phyloP scores from a whole-genome alignment of 2,113 vertebrate genomes.

The Tenrec ecaudatus region DNA sequence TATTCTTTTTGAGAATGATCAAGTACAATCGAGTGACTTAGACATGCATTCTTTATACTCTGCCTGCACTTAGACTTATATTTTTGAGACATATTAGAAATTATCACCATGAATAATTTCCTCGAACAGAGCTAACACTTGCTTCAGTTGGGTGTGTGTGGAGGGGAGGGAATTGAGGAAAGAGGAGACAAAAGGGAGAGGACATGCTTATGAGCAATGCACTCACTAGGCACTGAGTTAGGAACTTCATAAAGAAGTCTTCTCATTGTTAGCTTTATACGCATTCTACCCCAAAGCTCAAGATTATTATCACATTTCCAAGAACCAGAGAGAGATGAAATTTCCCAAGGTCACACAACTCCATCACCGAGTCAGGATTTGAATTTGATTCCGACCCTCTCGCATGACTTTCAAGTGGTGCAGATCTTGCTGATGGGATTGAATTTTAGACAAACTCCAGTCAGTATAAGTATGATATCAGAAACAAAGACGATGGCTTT shows the following conservation, averaged over 20 bases:
- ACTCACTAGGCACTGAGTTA: too few species aligned
- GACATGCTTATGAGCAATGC: background rate
- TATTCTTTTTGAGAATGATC: slow-evolving; percentile 41
- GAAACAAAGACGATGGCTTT: too few species aligned
- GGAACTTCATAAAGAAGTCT: background rate
- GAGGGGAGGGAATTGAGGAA: background rate
- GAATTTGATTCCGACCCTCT: background rate
- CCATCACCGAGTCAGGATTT: background rate
- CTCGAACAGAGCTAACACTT: background rate
- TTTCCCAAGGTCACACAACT: background rate
- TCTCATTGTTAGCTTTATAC: background rate
- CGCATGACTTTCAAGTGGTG: background rate
- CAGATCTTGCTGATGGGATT: background rate
- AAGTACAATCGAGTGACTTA: slow-evolving; percentile 22
- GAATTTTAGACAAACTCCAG: too few species aligned
- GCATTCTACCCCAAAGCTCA: background rate
- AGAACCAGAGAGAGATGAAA: background rate
- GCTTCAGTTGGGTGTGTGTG: background rate
- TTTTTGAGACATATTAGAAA: slow-evolving; percentile 39
- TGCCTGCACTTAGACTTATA: background rate
- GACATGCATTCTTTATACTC: background rate
- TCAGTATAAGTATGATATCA: too few species aligned
- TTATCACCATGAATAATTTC: background rate
- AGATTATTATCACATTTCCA: slow-evolving; percentile 15
- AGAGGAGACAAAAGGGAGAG: background rate